Evolutionary conservation across 2,797 vertebrate genomes (phyloP).

Genomic region (Amblyraja radiata): DNA sequence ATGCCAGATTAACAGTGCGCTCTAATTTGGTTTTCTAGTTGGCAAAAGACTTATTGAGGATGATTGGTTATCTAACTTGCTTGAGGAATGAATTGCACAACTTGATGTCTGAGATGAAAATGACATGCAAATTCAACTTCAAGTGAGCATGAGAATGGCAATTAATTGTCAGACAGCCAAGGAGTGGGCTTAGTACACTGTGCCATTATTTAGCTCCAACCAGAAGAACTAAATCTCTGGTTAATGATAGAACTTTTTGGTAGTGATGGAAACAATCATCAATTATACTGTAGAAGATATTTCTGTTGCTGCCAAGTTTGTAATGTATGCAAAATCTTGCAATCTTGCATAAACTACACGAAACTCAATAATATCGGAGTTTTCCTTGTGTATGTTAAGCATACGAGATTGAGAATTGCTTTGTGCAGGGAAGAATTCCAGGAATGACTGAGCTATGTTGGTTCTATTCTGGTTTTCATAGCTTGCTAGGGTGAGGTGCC

Average conservation of each 20-base stretch:
- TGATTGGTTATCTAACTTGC: not conserved
- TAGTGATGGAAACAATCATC: not conserved
- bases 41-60: not conserved
- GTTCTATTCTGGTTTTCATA: not conserved
- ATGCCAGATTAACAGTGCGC: not conserved
- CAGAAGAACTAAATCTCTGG: not conserved
- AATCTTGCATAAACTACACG: not conserved
- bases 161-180: constrained; percentile 1
- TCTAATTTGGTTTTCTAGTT: not conserved
- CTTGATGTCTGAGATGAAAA: not conserved
- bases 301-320: not conserved
- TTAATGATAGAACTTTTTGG: not conserved
- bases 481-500: no score
- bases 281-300: not conserved
- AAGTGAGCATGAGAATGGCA: not conserved
- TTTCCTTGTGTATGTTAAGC: not conserved
- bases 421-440: not conserved
- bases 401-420: not conserved
- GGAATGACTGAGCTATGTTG: not conserved
- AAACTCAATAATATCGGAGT: not conserved
- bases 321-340: not conserved
- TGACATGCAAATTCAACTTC: not conserved
- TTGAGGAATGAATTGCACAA: not conserved
- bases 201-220: not conserved
- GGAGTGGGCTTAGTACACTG: not conserved